Evolutionary conservation across 2,113 vertebrate genomes (phyloP).

Genomic region (Pithys albifrons): DNA sequence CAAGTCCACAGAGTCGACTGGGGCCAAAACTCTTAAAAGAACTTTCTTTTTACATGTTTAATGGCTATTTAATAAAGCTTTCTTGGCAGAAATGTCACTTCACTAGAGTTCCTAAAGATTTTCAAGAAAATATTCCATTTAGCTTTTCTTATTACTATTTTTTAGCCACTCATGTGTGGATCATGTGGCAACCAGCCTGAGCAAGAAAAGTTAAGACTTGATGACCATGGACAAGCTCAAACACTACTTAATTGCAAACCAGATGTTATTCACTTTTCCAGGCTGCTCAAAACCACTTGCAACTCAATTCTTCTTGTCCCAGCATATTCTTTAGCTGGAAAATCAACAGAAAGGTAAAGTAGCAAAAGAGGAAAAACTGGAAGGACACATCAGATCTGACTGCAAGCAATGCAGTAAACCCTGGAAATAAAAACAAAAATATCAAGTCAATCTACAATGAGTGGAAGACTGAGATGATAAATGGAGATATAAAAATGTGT

Average conservation of each 20-base stretch:
- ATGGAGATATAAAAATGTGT: neutral
- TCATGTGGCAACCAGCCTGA: neutral
- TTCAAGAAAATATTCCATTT: neutral
- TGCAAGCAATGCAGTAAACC: neutral
- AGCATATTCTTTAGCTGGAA: neutral
- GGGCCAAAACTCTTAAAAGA: conserved; percentile 3
- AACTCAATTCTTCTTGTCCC: neutral
- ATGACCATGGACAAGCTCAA: neutral
- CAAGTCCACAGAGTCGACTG: conserved; percentile 16
- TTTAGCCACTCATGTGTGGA: neutral
- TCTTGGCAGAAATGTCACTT: conserved; percentile 18
- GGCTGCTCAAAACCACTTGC: neutral
- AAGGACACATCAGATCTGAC: neutral
- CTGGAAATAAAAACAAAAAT: conserved; percentile 2
- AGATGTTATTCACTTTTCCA: neutral
- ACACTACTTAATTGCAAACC: neutral
- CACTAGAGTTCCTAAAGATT: neutral
- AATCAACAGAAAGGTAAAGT: neutral
- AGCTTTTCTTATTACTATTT: neutral
- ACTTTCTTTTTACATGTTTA: conserved; percentile 15
- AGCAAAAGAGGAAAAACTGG: neutral
- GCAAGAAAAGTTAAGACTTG: neutral
- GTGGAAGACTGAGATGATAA: neutral
- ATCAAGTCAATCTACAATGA: neutral
- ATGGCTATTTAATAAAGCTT: conserved; percentile 41